Conservation (phyloP, 2,888 invertebrate genomes). For the Mechanitis mazaeus region DNA sequence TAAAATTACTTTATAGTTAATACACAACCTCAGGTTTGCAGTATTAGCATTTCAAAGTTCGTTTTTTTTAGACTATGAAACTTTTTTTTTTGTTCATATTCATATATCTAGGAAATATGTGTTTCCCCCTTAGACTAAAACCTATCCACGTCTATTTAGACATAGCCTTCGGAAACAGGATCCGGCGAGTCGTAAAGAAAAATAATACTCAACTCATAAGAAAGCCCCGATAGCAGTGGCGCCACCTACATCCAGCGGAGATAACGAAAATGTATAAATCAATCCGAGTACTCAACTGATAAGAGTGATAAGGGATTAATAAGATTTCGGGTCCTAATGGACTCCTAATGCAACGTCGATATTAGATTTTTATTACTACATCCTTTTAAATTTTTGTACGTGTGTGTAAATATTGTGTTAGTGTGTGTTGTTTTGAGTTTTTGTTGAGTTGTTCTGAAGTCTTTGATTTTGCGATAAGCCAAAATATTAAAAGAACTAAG, state of each 20-base stretch:
- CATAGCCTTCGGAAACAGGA: not conserved
- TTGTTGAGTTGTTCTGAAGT: not conserved
- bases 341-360: conserved; percentile 36
- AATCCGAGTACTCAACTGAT: conserved; percentile 39
- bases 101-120: too few species aligned
- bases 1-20: too few species aligned
- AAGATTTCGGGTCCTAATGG: conserved; percentile 38
- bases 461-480: not conserved
- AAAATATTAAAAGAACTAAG: not conserved
- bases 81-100: too few species aligned
- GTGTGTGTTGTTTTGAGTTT: not conserved
- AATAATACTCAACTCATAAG: conserved; percentile 29
- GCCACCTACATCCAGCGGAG: conserved; percentile 40
- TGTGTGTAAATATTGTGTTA: not conserved
- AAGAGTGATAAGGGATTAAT: conserved; percentile 41
- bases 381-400: conserved; percentile 18
- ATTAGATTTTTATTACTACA: conserved; percentile 27
- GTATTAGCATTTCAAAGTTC: too few species aligned
- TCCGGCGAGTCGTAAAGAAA: conserved; percentile 1
- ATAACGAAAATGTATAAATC: conserved; percentile 44
- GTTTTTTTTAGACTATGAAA: too few species aligned
- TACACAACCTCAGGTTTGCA: too few species aligned
- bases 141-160: too few species aligned
- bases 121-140: too few species aligned
- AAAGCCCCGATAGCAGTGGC: conserved; percentile 34